Base-by-base conservation (phyloP, 2,888 invertebrate species). In the Ligdia adustata region DNA sequence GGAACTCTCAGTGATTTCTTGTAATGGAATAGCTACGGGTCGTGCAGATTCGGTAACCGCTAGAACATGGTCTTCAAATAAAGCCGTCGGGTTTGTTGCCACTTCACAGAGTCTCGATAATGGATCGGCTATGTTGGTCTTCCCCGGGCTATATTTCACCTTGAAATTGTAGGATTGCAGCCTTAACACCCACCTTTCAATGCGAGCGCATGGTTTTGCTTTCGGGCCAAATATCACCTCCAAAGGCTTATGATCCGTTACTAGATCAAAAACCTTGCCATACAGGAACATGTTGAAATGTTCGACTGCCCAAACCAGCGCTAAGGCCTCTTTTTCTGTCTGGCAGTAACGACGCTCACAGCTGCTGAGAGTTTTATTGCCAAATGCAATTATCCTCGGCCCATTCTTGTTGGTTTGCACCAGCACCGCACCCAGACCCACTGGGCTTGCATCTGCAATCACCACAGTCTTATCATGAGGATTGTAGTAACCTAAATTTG, bases 121-220 rank as follows among this genome's bases (percentile, higher is more conserved):
- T 0, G 63, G 54, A 22, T 71, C 69, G 0, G 72, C 74, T 0
- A 73, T 71, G 37, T 73, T 72, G 0, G 9, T 31, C 15, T 63
- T 65, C 0, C 67, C 67, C 0, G 64, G 62, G 11, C 35, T 40
- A 15, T 67, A 64, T 4, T 12, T 47, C 0, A 64, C 13, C 0
- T 52, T 60, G 15, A 37, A 64, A 0, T 24, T 4, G 11, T 57
- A 65, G 0, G 62, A 9, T 24, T 65, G 66, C 0, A 64, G 16
- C 0, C 63, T 7, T 1, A 65, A 11, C 1, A 68, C 52, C 63
- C 66, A 66, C 0, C 60, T 13, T 20, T 65, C 62, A 0, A 64
- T 28, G 4, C 76, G 27, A 0, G 73, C 76, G 28, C 68, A 72
- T 4, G 74, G 73, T 52, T 69, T 74, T 0, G 72, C 68, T 37